Evolutionary conservation across 1,140 invertebrate species (phyloP).

Genomic region (Lycorma delicatula): DNA sequence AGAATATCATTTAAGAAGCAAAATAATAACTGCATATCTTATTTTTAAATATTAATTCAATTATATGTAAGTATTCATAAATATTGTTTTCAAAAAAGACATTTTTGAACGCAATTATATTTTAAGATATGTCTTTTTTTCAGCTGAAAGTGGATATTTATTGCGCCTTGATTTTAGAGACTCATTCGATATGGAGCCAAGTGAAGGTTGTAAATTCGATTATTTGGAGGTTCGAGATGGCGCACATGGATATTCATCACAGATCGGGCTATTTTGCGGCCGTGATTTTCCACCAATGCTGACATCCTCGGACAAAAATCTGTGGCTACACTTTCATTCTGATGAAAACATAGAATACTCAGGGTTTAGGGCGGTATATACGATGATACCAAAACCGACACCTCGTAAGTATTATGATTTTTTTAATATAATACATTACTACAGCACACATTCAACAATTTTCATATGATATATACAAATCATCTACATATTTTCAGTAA

Average conservation of each 20-base stretch:
- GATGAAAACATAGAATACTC: slow-evolving; percentile 75
- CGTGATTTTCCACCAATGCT: slow-evolving; percentile 66
- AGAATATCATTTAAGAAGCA: too few relatives aligned
- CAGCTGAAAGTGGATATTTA: slow-evolving; percentile 64
- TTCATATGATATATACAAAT: too few relatives aligned
- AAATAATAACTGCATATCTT: too few relatives aligned
- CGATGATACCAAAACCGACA: slow-evolving; percentile 9
- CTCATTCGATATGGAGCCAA: slow-evolving; percentile 66
- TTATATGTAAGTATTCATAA: too few relatives aligned
- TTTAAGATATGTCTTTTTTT: too few relatives aligned
- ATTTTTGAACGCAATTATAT: too few relatives aligned
- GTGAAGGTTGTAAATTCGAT: slow-evolving; percentile 68
- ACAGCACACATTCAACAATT: neutral
- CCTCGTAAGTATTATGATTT: too few relatives aligned
- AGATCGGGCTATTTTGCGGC: slow-evolving; percentile 62
- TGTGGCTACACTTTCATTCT: slow-evolving; percentile 78
- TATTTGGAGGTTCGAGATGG: slow-evolving; percentile 78
- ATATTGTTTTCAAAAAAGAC: too few relatives aligned
- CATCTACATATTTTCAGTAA: too few relatives aligned
- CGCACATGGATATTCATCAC: slow-evolving; percentile 69
- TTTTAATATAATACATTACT: neutral
- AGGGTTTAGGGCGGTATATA: slow-evolving; percentile 74
- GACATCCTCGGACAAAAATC: slow-evolving; percentile 60
- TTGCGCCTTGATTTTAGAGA: slow-evolving; percentile 75
- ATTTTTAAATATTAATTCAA: too few relatives aligned